Base-by-base conservation (phyloP, 37 sponge, comb jelly and placozoan genomes). In the Spongilla lacustris region DNA sequence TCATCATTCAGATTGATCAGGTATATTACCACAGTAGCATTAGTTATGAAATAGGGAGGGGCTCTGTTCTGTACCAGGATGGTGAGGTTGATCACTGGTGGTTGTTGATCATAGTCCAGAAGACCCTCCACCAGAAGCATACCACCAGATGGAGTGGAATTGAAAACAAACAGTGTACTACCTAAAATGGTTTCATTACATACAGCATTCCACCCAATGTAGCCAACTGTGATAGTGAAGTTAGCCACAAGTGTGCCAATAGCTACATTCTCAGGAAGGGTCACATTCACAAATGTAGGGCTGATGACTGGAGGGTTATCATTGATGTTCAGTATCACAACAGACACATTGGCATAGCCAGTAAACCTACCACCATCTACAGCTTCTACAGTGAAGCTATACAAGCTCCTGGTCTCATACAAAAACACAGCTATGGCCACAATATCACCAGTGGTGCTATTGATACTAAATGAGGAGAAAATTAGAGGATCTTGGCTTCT, bases 1-100 rank as follows among this genome's bases (percentile, higher is more conserved):
- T 92, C 81, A 74, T 95, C 96, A 67, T 95, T 95, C 31, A 89
- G 67, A 78, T 95, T 89, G 0, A 79, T 67, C 33, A 93, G 76
- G 23, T 49, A n/a, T 27, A 95, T 73, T 0, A 25, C 46, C 25
- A 95, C 83, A 0, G 33, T 49, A 30, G 78, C 84, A 79, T 73
- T 76, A 9, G 69, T 30, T 0, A 27, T 70, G 19, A 70, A 73
- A 35, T 69, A 66, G 21, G 96, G 96, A 23, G 77, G 74, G 4
- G 67, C 81, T 35, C 30, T 17, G 76, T 93, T 87, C 23, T 82
- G 50, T 29, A 78, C 93, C 36, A 76, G 26, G 23, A 95, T 82
- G 0, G 36, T 21, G 30, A 93, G 68, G 19, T 4, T 81, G n/a
- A 79, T 22, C 8, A 30, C 41, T 35, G 19, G 19, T 35, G 19